These are phyloP conservation scores for Aleiodes leptofemur DNA, from an alignment of 2,888 invertebrate genomes.

Conservation along the genomic window DNA sequence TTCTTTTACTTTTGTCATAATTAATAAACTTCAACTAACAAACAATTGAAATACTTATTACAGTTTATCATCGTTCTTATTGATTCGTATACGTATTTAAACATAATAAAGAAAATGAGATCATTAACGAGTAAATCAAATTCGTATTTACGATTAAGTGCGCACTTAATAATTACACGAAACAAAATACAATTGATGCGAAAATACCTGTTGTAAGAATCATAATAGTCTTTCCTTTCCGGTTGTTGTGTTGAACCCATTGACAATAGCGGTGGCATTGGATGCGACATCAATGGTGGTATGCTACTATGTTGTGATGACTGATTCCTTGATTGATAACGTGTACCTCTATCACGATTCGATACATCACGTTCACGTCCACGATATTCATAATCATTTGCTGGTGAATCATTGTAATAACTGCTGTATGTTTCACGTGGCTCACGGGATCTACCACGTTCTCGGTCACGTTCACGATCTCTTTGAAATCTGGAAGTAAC, in stretches of 20 bases:
- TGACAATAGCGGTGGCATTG: constrained; percentile 69
- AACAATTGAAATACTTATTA: constrained; percentile 25
- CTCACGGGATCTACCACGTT: constrained; percentile 69
- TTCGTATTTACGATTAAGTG: constrained; percentile 46
- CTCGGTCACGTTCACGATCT: constrained; percentile 71
- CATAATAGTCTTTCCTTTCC: constrained; percentile 76
- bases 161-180: constrained; percentile 68
- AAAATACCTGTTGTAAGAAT: constrained; percentile 76
- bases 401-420: constrained; percentile 70
- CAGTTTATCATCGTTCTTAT: constrained; percentile 41
- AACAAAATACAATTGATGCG: constrained; percentile 74
- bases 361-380: constrained; percentile 70
- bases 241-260: constrained; percentile 67
- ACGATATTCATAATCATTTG: constrained; percentile 70
- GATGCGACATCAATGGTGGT: constrained; percentile 66
- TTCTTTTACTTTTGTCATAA: not conserved
- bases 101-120: constrained; percentile 50
- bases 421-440: constrained; percentile 69
- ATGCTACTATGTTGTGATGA: constrained; percentile 67
- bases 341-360: constrained; percentile 57
- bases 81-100: constrained; percentile 32
- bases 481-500: constrained; percentile 67
- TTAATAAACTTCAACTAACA: constrained; percentile 13
- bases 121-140: constrained; percentile 35
- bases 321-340: constrained; percentile 69